Percentiles rank a stretch among this genome's conserved stretches.
phyloP scores from a whole-genome alignment of 2,113 vertebrate species.

The Silurus glanis region DNA sequence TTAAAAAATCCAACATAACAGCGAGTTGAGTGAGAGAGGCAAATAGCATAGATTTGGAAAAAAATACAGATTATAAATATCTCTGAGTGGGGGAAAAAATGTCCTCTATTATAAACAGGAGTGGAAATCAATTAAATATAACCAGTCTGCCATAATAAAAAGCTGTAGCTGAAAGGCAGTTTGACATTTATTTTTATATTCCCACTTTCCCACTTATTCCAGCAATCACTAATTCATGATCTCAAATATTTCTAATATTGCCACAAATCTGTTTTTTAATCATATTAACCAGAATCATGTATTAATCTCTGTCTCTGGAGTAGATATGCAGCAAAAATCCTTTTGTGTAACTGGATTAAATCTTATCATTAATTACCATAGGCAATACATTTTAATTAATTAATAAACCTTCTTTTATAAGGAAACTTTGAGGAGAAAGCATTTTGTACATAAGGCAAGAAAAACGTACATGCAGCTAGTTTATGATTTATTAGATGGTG shows the following conservation, averaged over 20 bases:
- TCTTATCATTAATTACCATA: background rate
- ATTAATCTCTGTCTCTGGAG: background rate
- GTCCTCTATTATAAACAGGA: constrained; percentile 13
- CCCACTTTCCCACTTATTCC: background rate
- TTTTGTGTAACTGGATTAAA: background rate
- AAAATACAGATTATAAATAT: constrained; percentile 13
- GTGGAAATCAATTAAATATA: constrained; percentile 12
- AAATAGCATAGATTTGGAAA: background rate
- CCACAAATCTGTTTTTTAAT: background rate
- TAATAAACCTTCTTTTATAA: background rate
- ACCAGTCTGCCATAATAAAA: background rate
- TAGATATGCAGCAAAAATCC: background rate
- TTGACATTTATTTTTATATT: background rate
- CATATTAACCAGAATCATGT: background rate
- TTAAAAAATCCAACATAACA: constrained; percentile 2
- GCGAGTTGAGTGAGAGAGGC: background rate
- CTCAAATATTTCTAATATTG: background rate
- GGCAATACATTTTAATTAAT: background rate
- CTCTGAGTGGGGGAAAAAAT: constrained; percentile 29
- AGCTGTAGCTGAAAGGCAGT: background rate
- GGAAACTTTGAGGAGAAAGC: background rate
- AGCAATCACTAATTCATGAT: background rate
- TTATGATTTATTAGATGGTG: background rate
- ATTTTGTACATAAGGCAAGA: background rate
- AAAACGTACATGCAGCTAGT: background rate